Percentiles rank a stretch among this genome's conserved stretches.
phyloP scores from a whole-genome alignment of 2,888 invertebrate species.

The Lycia hirtaria region DNA sequence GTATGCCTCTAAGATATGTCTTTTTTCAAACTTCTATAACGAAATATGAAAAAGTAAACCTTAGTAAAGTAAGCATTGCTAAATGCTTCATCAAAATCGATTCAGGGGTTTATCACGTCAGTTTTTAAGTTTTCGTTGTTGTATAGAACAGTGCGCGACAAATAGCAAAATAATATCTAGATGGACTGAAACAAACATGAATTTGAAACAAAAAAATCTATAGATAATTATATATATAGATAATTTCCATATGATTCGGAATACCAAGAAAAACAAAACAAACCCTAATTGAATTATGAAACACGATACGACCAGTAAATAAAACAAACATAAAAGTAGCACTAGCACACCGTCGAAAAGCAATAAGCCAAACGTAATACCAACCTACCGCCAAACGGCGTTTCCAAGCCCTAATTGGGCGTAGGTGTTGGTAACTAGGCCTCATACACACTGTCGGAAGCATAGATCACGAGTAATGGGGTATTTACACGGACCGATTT shows the following conservation, averaged over 20 bases:
- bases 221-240: neutral
- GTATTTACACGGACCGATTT: too few species aligned
- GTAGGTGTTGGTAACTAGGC: conserved; percentile 38
- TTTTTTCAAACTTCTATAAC: too few species aligned
- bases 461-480: conserved; percentile 27
- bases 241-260: neutral
- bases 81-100: too few species aligned
- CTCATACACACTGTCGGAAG: conserved; percentile 26
- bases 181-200: neutral
- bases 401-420: conserved; percentile 33
- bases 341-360: neutral
- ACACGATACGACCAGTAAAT: neutral
- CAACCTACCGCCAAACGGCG: conserved; percentile 11
- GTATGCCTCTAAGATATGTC: too few species aligned
- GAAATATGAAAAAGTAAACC: too few species aligned
- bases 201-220: neutral
- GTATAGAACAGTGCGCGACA: too few species aligned
- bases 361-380: conserved; percentile 3
- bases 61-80: too few species aligned
- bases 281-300: conserved; percentile 11
- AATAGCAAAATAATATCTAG: too few species aligned
- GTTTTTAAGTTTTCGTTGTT: too few species aligned
- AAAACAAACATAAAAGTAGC: neutral
- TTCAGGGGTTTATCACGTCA: too few species aligned
- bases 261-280: too few species aligned